These are phyloP conservation scores for Catharus minimus DNA, from an alignment of 2,113 vertebrate species.

Conservation along the genomic window DNA sequence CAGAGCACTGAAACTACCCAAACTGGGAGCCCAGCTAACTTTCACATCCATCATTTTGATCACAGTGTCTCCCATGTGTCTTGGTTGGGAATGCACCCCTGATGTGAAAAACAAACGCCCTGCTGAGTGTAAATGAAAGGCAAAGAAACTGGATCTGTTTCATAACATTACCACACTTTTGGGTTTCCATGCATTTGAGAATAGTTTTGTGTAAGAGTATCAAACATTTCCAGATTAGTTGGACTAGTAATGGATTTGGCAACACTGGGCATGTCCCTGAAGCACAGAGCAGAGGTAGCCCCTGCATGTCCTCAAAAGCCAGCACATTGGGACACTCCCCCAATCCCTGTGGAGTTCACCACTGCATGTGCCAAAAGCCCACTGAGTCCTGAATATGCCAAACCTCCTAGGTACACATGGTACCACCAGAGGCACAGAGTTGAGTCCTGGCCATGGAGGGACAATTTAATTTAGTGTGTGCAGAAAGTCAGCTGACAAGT, in stretches of 20 bases:
- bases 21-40: not conserved
- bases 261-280: not conserved
- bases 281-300: not conserved
- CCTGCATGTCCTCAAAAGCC: not conserved
- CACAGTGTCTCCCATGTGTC: not conserved
- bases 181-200: not conserved
- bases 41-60: not conserved
- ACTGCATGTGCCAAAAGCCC: not conserved
- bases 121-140: not conserved
- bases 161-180: not conserved
- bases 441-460: not conserved
- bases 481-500: not conserved
- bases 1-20: not conserved
- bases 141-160: not conserved
- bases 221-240: not conserved
- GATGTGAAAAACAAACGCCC: not conserved
- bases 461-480: not conserved
- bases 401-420: rapidly evolving
- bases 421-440: not conserved
- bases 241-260: not conserved
- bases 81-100: not conserved
- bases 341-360: not conserved
- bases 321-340: rapidly evolving
- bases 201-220: not conserved
- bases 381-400: not conserved